phyloP scores from a whole-genome alignment of 2,113 vertebrate species.

The Coreoperca whiteheadi region DNA sequence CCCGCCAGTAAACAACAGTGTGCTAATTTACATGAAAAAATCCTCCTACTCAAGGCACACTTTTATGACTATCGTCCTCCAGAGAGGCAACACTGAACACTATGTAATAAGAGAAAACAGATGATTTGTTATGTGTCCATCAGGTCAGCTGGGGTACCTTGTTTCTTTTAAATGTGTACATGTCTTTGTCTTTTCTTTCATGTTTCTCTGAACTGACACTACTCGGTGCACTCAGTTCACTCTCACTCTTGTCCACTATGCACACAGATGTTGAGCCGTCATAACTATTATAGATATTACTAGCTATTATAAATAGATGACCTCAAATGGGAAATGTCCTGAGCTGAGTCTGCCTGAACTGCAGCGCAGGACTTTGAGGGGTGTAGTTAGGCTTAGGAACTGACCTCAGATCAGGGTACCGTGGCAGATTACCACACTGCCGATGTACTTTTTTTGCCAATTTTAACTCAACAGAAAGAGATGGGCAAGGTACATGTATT shows the following conservation, averaged over 20 bases:
- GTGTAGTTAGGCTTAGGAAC: conserved; percentile 17
- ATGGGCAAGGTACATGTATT: not conserved
- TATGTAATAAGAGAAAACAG: not conserved
- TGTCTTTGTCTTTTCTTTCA: not conserved
- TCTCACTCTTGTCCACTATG: conserved; percentile 1
- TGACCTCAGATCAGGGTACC: conserved; percentile 23
- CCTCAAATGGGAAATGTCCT: conserved; percentile 35
- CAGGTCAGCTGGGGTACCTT: conserved; percentile 2
- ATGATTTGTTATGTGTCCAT: conserved; percentile 6
- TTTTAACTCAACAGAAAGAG: conserved; percentile 11
- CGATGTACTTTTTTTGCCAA: not conserved
- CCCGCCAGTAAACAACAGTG: conserved; percentile 54
- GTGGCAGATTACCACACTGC: not conserved
- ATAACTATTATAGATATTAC: conserved; percentile 60
- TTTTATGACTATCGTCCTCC: conserved; percentile 14
- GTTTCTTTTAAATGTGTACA: not conserved
- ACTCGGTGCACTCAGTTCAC: conserved; percentile 18
- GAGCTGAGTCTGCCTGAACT: conserved; percentile 33
- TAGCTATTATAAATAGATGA: conserved; percentile 60
- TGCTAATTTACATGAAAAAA: conserved; percentile 44
- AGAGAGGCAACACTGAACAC: conserved; percentile 1
- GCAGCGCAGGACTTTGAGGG: not conserved
- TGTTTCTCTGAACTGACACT: conserved; percentile 1
- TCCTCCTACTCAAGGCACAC: conserved; percentile 32
- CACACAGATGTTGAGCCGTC: conserved; percentile 39